Evolutionary conservation across 2,113 vertebrate species (phyloP), one percentile per base, ranked within the genome.

Genomic region (Etheostoma cragini): DNA sequence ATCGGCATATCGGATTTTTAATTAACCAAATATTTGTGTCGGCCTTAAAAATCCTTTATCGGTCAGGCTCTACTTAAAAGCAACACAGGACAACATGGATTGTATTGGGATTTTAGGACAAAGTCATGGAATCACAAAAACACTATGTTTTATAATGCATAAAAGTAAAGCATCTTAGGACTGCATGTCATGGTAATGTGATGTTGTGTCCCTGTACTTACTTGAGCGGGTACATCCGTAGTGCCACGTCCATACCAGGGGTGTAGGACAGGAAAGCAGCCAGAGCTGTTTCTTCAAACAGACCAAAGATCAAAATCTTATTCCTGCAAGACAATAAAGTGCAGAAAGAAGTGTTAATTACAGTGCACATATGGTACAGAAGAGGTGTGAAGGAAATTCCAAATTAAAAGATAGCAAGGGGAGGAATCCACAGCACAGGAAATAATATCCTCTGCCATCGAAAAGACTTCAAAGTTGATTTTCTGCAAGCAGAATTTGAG

Each of bases 201-300:
- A 15, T 12, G 45, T 4, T 4, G 24, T 12, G 35, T 19, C 7
- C 7, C 11, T 3, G 30, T 0, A 73, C 94, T 91, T 75, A 96
- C 95, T 96, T 95, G 62, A 95, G 89, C 6, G 95, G 94, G 85
- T 95, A 96, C 95, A 96, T 95, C 83, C 94, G 92, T 56, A 96
- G 91, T 13, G 95, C 95, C 86, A 96, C 89, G 24, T 95, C 93
- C 95, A 96, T 96, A 15, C 90, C 95, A 0, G 94, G 95, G 85
- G 93, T 93, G 81, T 95, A 94, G 22, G 96, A 96, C 64, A 95
- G 88, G 87, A 96, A 94, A 0, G 95, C 95, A 42, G 95, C 95
- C 42, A 93, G 76, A n/a, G 93, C 93, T 0, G 96, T 96, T 88
- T 94, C 95, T 91, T 84, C 95, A 87, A 95, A 96, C 80, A 94